These are phyloP conservation scores for Nesidiocoris tenuis DNA, from an alignment of 2,888 invertebrate genomes.

Conservation along the genomic window DNA sequence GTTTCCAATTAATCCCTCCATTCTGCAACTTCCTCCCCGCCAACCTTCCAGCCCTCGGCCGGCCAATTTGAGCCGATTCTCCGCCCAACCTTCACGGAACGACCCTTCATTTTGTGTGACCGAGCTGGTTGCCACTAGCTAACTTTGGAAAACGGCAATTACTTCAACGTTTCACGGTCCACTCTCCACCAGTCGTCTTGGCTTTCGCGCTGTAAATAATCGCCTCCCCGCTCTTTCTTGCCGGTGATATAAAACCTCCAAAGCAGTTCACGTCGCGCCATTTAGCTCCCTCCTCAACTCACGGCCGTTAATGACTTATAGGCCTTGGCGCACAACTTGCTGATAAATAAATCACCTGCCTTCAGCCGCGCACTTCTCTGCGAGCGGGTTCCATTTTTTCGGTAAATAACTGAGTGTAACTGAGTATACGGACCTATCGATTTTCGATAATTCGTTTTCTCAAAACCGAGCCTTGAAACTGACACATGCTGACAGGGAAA, in stretches of 20 bases:
- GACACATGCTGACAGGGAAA: no score
- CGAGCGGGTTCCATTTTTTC: constrained; percentile 1
- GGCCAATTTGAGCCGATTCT: not conserved
- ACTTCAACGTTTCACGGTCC: constrained; percentile 38
- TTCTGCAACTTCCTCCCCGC: not conserved
- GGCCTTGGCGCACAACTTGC: constrained; percentile 30
- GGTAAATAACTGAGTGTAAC: constrained; percentile 29
- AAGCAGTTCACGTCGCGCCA: constrained; percentile 34
- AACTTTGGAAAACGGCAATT: constrained; percentile 38
- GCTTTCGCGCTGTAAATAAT: constrained; percentile 37
- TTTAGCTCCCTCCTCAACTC: constrained; percentile 36
- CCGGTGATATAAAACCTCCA: constrained; percentile 39
- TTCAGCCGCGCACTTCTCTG: constrained; percentile 13
- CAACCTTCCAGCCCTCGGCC: not conserved
- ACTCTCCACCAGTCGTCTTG: constrained; percentile 16
- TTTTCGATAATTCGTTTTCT: constrained; percentile 27
- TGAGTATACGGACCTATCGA: constrained; percentile 28
- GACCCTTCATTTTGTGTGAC: constrained; percentile 4
- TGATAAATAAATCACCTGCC: constrained; percentile 39
- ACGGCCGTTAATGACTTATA: constrained; percentile 43
- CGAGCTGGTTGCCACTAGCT: not conserved
- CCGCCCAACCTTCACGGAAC: not conserved
- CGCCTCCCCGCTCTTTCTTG: not conserved
- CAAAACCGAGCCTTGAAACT: no score
- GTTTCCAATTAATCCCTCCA: constrained; percentile 42